Evolutionary conservation across 1,140 invertebrate genomes (phyloP), one percentile per base, ranked within the genome.

Genomic region (Drosophila sulfurigaster): DNA sequence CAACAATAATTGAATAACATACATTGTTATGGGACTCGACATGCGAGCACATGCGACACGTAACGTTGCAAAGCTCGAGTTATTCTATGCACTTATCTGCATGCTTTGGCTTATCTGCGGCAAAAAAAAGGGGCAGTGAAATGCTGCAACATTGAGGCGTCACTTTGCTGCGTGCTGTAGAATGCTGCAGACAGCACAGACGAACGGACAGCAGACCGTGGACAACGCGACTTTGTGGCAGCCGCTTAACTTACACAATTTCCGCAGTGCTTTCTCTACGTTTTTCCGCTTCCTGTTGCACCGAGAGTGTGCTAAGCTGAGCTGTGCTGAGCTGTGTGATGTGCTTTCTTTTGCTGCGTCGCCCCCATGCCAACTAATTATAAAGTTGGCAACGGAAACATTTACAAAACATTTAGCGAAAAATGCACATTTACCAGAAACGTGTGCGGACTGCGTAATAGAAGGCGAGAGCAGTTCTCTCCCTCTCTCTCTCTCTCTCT

Each of bases 391-490:
- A 79, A 56, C 82, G 90, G 90, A 91, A 91, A 82, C 86, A 91
- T 90, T 91, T 91, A 91, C 88, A 91, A 91, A 91, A 91, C 88
- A 91, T 91, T 91, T 91, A 90, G 86, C 78, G 80, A 83, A 81
- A 91, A 90, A 91, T 87, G 64, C 81, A 87, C 82, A 91, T 90
- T 91, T 91, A 62, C 82, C 45, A 65, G 79, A 79, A 80, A 91
- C 90, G 90, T 91, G 89, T 88, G 76, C 78, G 82, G 90, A 85
- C 82, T 91, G 48, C 67, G 64, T 70, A 88, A 88, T 85, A 67
- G 62, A 15, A 15, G 35, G 20, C 20, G 25, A 54, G 28, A 16
- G 16, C 30, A 38, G 54, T 30, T 15, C 63, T 32, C 32, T 30
- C 35, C 11, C 35, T 38, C 35, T 38, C 35, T 38, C 35, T 11